Conservation (phyloP, 2,888 invertebrate genomes). For the Gari tellinella region DNA sequence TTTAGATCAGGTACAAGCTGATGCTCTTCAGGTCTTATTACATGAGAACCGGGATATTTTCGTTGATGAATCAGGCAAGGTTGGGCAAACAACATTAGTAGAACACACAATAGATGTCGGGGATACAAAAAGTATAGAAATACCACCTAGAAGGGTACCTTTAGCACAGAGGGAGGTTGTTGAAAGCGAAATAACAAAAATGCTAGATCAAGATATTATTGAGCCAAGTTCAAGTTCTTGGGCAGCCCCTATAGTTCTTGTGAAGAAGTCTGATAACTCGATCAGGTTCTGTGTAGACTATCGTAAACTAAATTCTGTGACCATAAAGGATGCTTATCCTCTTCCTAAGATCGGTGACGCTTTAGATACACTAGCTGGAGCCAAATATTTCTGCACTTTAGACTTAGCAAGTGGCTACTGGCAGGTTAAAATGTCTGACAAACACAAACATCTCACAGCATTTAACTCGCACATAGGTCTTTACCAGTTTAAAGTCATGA, state of each 20-base stretch:
- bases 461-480: conserved; percentile 36
- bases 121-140: conserved; percentile 38
- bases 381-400: conserved; percentile 43
- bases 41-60: conserved; percentile 28
- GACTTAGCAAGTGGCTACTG: conserved; percentile 47
- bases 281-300: conserved; percentile 46
- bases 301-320: conserved; percentile 34
- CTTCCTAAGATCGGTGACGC: conserved; percentile 41
- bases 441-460: conserved; percentile 27
- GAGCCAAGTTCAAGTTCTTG: conserved; percentile 47
- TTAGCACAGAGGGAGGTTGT: conserved; percentile 27
- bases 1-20: conserved; percentile 9
- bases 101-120: conserved; percentile 51
- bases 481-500: conserved; percentile 44
- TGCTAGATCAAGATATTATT: conserved; percentile 36
- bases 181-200: conserved; percentile 35
- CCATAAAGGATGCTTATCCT: conserved; percentile 45
- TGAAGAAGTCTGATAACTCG: conserved; percentile 35
- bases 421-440: conserved; percentile 39
- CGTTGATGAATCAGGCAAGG: conserved; percentile 6
- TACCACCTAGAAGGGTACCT: conserved; percentile 38
- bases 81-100: conserved; percentile 16
- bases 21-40: conserved; percentile 14
- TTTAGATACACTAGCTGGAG: conserved; percentile 30
- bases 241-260: conserved; percentile 35